A percentile compares a stretch with the other conserved stretches of the same genome.
phyloP scores from a whole-genome alignment of 30 jellyfish, hydroid and myxozoan genomes.

The Nemopilema nomurai region DNA sequence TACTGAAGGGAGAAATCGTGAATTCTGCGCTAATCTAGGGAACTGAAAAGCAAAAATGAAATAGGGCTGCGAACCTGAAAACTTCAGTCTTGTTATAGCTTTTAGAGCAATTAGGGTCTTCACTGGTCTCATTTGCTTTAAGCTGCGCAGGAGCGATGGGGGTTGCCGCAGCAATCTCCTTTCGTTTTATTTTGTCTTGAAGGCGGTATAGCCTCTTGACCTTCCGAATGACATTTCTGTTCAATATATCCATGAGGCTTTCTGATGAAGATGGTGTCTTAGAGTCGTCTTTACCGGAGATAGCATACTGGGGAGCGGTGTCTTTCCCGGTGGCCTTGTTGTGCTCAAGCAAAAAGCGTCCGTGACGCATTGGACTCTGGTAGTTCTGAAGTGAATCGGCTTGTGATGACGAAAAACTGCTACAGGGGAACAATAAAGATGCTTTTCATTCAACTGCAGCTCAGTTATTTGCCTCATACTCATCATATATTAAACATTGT shows the following conservation, averaged over 20 bases:
- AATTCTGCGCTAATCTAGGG: too few relatives aligned
- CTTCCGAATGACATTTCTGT: slow-evolving; percentile 33
- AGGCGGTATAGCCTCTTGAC: slow-evolving; percentile 11
- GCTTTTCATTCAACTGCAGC: too few relatives aligned
- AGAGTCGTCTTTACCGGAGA: slow-evolving; percentile 14
- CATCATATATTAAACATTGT: too few relatives aligned
- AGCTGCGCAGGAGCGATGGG: neutral
- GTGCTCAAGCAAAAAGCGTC: slow-evolving; percentile 62
- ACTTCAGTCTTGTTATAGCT: slow-evolving; percentile 69
- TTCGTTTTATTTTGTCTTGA: slow-evolving; percentile 9
- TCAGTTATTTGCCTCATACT: too few relatives aligned
- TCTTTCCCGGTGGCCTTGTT: slow-evolving; percentile 36
- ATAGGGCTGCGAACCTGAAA: slow-evolving; percentile 57
- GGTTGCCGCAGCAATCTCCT: neutral
- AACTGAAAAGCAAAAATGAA: too few relatives aligned
- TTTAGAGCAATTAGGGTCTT: slow-evolving; percentile 43
- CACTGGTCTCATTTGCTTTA: slow-evolving; percentile 26
- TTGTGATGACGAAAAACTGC: slow-evolving; percentile 17
- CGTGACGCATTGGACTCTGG: slow-evolving; percentile 45
- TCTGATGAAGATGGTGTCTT: slow-evolving; percentile 18
- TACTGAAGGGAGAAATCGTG: too few relatives aligned
- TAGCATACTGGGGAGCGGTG: slow-evolving; percentile 22
- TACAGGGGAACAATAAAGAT: too few relatives aligned
- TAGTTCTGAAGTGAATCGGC: slow-evolving; percentile 23
- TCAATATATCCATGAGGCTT: slow-evolving; percentile 27